These are phyloP conservation scores for Crocodylus rhombifer DNA, from an alignment of 2,797 vertebrate genomes.

Conservation along the genomic window DNA sequence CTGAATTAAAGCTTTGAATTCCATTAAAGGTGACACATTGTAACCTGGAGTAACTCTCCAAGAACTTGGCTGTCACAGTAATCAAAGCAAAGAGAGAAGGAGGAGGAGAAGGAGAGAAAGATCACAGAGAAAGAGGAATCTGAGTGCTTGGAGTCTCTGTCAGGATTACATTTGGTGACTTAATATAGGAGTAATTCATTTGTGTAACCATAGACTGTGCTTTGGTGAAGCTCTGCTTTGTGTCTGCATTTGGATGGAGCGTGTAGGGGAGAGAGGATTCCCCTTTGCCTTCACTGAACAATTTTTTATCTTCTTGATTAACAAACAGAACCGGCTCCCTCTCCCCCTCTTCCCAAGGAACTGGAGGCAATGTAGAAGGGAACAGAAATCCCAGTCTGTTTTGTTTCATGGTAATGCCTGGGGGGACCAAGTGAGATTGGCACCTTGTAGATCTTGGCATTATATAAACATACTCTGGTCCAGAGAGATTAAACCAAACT, in stretches of 20 bases:
- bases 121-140: conserved; percentile 76
- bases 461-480: rapidly evolving
- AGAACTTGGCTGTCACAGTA: conserved; percentile 77
- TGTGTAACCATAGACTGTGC: conserved; percentile 24
- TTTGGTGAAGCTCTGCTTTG: not conserved
- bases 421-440: not conserved
- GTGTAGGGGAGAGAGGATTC: not conserved
- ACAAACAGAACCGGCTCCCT: conserved; percentile 46
- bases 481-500: not conserved
- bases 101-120: conserved; percentile 41
- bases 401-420: not conserved
- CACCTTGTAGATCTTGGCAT: conserved; percentile 1
- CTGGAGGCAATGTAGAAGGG: not conserved
- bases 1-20: conserved; percentile 83
- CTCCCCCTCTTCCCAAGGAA: not conserved
- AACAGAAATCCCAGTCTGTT: not conserved
- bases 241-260: not conserved
- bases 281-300: conserved; percentile 10
- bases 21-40: conserved; percentile 79
- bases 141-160: conserved; percentile 55
- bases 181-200: conserved; percentile 63
- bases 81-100: conserved; percentile 69
- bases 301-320: not conserved
- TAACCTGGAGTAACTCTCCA: conserved; percentile 81
- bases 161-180: conserved; percentile 75